These are phyloP conservation scores for Eulemur mongoz DNA, from an alignment of 2,797 vertebrate genomes.

Conservation along the genomic window DNA sequence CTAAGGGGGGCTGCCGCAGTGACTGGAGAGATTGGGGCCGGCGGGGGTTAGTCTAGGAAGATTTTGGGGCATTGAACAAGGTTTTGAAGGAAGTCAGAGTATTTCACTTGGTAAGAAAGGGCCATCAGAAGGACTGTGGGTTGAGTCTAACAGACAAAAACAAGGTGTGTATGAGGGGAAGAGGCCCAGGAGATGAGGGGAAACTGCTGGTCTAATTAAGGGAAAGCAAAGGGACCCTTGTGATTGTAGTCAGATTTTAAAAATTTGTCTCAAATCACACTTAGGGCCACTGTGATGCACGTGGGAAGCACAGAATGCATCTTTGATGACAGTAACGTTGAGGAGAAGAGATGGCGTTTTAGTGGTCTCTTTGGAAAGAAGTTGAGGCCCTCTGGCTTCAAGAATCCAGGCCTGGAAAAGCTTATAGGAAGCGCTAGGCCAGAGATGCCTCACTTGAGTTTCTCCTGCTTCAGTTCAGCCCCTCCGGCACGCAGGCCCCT, in stretches of 20 bases:
- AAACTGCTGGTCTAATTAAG: not conserved
- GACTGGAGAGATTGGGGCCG: not conserved
- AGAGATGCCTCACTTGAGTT: not conserved
- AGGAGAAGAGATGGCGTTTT: not conserved
- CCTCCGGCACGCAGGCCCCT: not conserved
- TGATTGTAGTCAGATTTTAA: not conserved
- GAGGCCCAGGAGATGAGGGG: not conserved
- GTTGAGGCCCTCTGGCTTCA: not conserved
- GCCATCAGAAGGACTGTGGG: not conserved
- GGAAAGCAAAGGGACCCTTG: not conserved
- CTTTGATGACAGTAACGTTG: not conserved
- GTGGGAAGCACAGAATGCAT: not conserved
- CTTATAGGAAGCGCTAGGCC: not conserved
- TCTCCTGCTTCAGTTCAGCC: not conserved
- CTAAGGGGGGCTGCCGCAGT: not conserved
- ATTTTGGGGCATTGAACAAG: not conserved
- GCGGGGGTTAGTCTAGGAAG: not conserved
- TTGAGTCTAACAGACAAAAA: not conserved
- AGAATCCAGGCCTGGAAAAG: not conserved
- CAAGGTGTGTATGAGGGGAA: not conserved
- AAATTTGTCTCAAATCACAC: not conserved
- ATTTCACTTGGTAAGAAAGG: not conserved
- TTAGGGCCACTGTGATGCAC: not conserved
- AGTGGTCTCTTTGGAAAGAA: not conserved
- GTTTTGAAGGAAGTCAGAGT: not conserved